These are phyloP conservation scores for Phyllotis vaccarum DNA, from an alignment of 2,797 vertebrate genomes.

Conservation along the genomic window DNA sequence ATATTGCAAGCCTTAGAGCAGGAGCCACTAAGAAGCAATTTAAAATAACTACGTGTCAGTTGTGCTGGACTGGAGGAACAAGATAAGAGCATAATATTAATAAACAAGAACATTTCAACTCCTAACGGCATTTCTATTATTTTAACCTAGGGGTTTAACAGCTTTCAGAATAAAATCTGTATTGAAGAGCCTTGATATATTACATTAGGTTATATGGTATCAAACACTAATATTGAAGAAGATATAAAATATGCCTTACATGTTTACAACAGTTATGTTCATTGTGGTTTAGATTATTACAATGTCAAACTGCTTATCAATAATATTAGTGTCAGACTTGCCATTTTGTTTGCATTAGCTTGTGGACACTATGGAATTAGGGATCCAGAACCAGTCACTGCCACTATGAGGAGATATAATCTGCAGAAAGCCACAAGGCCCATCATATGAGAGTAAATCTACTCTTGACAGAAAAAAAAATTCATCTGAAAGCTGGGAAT, in stretches of 20 bases:
- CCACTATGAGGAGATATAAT: conserved; percentile 17
- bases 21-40: conserved; percentile 79
- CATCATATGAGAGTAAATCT: not conserved
- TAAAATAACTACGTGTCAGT: conserved; percentile 78
- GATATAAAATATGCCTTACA: conserved; percentile 32
- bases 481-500: not conserved
- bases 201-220: not conserved
- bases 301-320: conserved; percentile 23
- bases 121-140: conserved; percentile 49
- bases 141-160: conserved; percentile 69
- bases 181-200: not conserved
- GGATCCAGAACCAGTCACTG: not conserved
- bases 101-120: conserved; percentile 73
- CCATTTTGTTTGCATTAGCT: conserved; percentile 18
- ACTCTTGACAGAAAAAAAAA: conserved; percentile 21
- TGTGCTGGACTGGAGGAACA: conserved; percentile 70
- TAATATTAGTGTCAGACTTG: conserved; percentile 38
- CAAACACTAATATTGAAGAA: conserved; percentile 40
- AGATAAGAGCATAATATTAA: conserved; percentile 75
- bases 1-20: conserved; percentile 80
- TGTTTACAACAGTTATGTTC: conserved; percentile 34
- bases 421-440: not conserved
- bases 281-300: conserved; percentile 33
- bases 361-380: conserved; percentile 43
- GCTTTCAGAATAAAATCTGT: conserved; percentile 7